Conservation (phyloP, 2,113 vertebrate species). For the Aix galericulata region DNA sequence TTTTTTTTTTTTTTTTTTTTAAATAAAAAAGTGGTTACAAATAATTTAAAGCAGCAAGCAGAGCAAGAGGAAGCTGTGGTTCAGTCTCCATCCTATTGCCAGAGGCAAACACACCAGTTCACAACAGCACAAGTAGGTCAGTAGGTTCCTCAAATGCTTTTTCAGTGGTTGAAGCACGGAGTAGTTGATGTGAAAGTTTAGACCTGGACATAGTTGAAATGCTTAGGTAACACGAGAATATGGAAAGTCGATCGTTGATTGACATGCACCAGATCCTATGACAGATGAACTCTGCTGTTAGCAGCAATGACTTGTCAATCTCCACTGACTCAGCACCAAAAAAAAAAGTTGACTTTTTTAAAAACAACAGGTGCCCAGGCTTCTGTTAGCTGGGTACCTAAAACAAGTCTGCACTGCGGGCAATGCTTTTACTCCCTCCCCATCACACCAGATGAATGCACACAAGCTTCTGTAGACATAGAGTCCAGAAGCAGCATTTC, state of each 20-base stretch:
- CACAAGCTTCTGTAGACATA: not conserved
- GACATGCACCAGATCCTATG: fast-evolving
- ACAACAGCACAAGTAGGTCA: not conserved
- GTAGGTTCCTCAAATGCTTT: not conserved
- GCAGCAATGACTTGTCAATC: no score
- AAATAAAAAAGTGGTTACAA: not conserved
- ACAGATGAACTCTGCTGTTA: not conserved
- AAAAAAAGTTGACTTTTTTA: no score
- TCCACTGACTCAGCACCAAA: not conserved
- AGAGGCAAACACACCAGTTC: not conserved
- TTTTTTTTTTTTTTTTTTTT: not conserved
- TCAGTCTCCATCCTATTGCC: not conserved
- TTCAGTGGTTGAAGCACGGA: not conserved
- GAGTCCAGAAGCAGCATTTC: not conserved
- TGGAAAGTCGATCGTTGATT: not conserved
- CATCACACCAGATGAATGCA: no score
- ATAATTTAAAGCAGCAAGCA: not conserved
- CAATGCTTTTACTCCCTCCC: no score
- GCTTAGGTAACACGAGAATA: fast-evolving
- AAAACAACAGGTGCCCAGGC: no score
- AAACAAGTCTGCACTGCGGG: no score
- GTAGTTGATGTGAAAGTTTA: not conserved
- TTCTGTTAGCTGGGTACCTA: no score
- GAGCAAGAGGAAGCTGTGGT: not conserved
- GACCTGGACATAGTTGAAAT: not conserved